Base-by-base conservation (phyloP, 2,797 vertebrate species). In the Amniataba percoides region DNA sequence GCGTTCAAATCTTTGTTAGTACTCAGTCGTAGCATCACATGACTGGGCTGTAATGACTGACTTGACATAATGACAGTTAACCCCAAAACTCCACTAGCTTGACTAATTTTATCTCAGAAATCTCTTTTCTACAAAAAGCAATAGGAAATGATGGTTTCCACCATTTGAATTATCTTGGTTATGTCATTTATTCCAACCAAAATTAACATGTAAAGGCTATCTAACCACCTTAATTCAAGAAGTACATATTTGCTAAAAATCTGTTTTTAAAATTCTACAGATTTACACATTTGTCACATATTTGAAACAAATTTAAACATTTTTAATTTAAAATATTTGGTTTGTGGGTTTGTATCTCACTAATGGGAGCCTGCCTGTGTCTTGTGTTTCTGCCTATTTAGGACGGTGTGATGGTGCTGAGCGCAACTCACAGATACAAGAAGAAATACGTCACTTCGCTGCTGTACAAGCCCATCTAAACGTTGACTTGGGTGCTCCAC, bases 391-490 rank as follows among this genome's bases (percentile, higher is more conserved):
- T 79, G 5, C 60, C 43, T 63, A 45, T 34, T 1, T 87, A 99
- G 98, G 98, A 99, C 3, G 97, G 97, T 0, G 97, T 99, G 62
- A 99, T 99, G 98, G 98, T 99, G 80, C 96, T 99, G 77, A 99
- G 98, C 18, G 98, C 97, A 7, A 99, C 98, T 1, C 98, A 99
- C 89, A 94, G 98, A 83, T 99, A 98, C 93, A 99, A 98, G 95
- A 99, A 99, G 96, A 99, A 99, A 82, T 99, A 99, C 0, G 98
- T 99, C 86, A 99, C 98, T 27, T 98, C 98, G 13, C 95, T 99
- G 92, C 96, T 99, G 3, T 99, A 99, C 94, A 99, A 99, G 89
- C 98, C 98, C 39, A 99, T 99, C 87, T 98, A 96, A 96, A 53
- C 78, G 68, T 67, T 59, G 25, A 0, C 40, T 16, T 15, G n/a